Evolutionary conservation across 2,113 vertebrate species (phyloP).

Genomic region (Alaudala cheleensis): DNA sequence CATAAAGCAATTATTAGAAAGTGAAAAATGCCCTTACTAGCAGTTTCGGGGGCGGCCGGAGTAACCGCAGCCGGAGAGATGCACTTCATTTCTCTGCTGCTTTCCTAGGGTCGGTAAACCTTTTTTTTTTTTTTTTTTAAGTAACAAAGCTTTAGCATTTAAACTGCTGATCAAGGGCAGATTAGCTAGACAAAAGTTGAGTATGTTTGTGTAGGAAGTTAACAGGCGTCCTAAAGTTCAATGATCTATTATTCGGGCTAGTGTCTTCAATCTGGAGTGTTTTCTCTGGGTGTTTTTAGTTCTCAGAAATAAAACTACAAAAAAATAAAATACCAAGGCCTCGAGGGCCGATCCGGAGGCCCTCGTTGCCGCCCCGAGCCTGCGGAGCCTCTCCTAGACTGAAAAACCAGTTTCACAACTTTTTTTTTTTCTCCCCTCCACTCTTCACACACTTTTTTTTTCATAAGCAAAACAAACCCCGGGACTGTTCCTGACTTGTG

Average conservation of each 20-base stretch:
- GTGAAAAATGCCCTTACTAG: slow-evolving; percentile 41
- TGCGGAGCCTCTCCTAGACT: slow-evolving; percentile 63
- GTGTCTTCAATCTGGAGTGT: slow-evolving; percentile 51
- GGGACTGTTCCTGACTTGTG: slow-evolving; percentile 62
- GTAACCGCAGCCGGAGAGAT: slow-evolving; percentile 13
- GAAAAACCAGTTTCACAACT: slow-evolving; percentile 81
- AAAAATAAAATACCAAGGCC: slow-evolving; percentile 20
- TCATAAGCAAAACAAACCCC: slow-evolving; percentile 31
- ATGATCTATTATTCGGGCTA: slow-evolving; percentile 77
- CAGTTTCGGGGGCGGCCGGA: slow-evolving; percentile 44
- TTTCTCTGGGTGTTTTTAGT: not conserved
- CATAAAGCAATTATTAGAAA: slow-evolving; percentile 69
- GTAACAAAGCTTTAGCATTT: slow-evolving; percentile 79
- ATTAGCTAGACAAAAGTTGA: slow-evolving; percentile 86
- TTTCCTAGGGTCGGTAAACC: slow-evolving; percentile 65
- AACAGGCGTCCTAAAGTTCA: slow-evolving; percentile 80
- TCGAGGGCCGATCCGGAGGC: slow-evolving; percentile 61
- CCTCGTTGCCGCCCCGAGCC: slow-evolving; percentile 62
- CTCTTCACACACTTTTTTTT: not conserved
- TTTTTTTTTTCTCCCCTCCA: not conserved
- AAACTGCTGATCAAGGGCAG: slow-evolving; percentile 90
- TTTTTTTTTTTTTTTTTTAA: not conserved
- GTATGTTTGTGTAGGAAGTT: slow-evolving; percentile 83
- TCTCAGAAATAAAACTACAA: slow-evolving; percentile 42
- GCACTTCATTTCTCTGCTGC: slow-evolving; percentile 43